A percentile compares a stretch with the other conserved stretches of the same genome.
Conservation (phyloP, 1,140 invertebrate genomes). For the Solenopsis fugax region DNA sequence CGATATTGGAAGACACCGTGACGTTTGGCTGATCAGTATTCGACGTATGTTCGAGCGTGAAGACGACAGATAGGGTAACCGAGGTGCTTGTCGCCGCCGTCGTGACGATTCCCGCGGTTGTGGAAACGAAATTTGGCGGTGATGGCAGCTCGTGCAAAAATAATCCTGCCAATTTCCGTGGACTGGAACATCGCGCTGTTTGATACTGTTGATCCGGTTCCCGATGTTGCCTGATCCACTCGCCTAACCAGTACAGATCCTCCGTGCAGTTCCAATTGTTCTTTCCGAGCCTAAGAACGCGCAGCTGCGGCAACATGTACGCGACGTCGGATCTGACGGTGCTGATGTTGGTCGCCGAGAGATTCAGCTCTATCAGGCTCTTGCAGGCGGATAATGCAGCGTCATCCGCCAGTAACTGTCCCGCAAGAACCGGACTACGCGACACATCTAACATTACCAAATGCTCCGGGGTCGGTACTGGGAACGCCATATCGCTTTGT, state of each 20-base stretch:
- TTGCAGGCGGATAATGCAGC: constrained; percentile 90
- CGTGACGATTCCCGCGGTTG: constrained; percentile 6
- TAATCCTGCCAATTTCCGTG: constrained; percentile 80
- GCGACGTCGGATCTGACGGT: constrained; percentile 90
- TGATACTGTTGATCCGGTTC: constrained; percentile 80
- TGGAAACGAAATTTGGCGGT: constrained; percentile 62
- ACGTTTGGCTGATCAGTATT: constrained; percentile 39
- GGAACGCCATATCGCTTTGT: constrained; percentile 89
- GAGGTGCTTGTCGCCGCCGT: constrained; percentile 6
- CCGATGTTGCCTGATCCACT: constrained; percentile 89
- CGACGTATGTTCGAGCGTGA: constrained; percentile 33
- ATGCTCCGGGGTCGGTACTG: constrained; percentile 90
- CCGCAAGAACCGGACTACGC: constrained; percentile 90
- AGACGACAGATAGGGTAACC: constrained; percentile 47
- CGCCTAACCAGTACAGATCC: constrained; percentile 88
- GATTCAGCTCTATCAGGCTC: constrained; percentile 90
- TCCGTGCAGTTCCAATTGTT: constrained; percentile 89
- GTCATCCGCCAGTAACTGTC: constrained; percentile 90
- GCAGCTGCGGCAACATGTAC: constrained; percentile 90
- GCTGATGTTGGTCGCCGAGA: constrained; percentile 89
- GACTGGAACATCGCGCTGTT: constrained; percentile 83
- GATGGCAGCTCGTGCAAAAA: constrained; percentile 84
- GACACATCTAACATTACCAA: constrained; percentile 91
- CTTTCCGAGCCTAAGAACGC: constrained; percentile 87
- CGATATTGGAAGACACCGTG: constrained; percentile 63